Evolutionary conservation across 2,888 invertebrate species (phyloP), one percentile per base, ranked within the genome.

Genomic region (Hypolimnas misippus): DNA sequence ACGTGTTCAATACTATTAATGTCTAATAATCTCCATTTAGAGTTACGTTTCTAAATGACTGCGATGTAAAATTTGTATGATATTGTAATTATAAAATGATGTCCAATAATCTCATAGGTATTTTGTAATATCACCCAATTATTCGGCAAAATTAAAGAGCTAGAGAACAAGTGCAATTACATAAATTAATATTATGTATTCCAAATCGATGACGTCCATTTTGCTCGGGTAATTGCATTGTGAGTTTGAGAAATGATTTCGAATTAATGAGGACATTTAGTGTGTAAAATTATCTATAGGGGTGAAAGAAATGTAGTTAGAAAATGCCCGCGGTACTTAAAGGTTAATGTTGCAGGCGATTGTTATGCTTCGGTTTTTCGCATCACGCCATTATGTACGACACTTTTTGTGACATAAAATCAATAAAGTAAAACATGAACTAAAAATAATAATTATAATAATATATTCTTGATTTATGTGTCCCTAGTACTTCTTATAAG

Each of bases 81-180:
- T 62, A 62, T 63, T 68, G 33, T 65, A 60, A 62, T 52, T 14
- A 58, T 62, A 54, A 67, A 69, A 55, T 66, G 59, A 68, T 71
- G 70, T 74, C 73, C 71, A 74, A 60, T 73, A 71, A 63, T 68
- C 60, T 65, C 69, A 65, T 71, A 69, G 68, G 60, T 74, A 70
- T 68, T 68, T 76, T 74, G 71, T 76, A 71, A 74, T 73, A 67
- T 74, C 72, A 74, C 64, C 46, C 73, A 69, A 70, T 74, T 70
- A 70, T 77, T 77, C 79, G 78, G 76, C 79, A 77, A 77, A 75
- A 75, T 70, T 75, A 73, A 72, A 76, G 79, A 84, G 79, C 77
- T 77, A 77, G 66, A 73, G 66, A 81, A 81, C 81, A 90, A 90
- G 89, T 90, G 90, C 89, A 86, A 89, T 89, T 89, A 89, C 83